Conservation (phyloP, 2,113 vertebrate species). For the Oncorhynchus mykiss region DNA sequence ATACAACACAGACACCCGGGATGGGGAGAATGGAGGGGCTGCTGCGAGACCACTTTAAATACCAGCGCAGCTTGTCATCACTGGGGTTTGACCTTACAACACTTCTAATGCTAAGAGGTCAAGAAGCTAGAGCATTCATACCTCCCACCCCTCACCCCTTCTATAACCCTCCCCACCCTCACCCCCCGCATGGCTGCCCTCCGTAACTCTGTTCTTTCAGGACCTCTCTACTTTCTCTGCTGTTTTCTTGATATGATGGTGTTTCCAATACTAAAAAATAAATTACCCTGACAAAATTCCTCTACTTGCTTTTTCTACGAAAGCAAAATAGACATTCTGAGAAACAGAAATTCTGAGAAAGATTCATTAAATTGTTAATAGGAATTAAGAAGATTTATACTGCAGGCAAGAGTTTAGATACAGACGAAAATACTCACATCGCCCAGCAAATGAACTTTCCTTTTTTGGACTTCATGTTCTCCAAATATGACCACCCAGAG, state of each 20-base stretch:
- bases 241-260: background rate
- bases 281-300: too few species aligned
- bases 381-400: too few species aligned
- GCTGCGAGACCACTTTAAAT: constrained; percentile 55
- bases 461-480: constrained; percentile 62
- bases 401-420: background rate
- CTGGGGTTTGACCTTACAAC: constrained; percentile 70
- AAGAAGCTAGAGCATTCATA: constrained; percentile 67
- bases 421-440: constrained; percentile 37
- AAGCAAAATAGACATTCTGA: too few species aligned
- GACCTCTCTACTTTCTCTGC: background rate
- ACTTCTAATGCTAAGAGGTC: constrained; percentile 69
- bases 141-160: constrained; percentile 38
- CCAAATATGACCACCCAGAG: constrained; percentile 72
- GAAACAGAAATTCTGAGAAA: too few species aligned
- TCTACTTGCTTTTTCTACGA: too few species aligned
- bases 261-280: too few species aligned
- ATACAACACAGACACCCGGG: background rate
- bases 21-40: background rate
- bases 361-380: too few species aligned
- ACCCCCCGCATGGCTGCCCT: constrained; percentile 9
- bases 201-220: background rate
- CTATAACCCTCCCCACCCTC: constrained; percentile 49
- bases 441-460: constrained; percentile 21
- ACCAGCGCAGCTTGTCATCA: constrained; percentile 68